Evolutionary conservation across 2,888 invertebrate species (phyloP), one percentile per base, ranked within the genome.

Genomic region (Agonopterix alstromeriana): DNA sequence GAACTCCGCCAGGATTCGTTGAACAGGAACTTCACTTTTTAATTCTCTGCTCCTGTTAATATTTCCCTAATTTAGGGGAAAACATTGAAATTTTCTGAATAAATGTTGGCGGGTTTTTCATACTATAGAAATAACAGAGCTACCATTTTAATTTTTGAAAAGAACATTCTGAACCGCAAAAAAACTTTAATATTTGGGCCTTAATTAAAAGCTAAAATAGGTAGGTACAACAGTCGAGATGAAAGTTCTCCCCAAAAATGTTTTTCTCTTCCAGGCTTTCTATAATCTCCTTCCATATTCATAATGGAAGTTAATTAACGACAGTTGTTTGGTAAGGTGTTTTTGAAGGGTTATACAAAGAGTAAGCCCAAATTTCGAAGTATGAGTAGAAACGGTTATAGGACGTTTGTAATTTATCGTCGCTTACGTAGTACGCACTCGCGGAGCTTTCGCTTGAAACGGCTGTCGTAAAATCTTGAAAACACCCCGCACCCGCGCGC

Each of bases 391-490:
- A 67, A 68, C 58, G 56, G 65, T 61, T 63, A 61, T 63, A 68
- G 57, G 44, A 54, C 61, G 59, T 70, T 70, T 68, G 67, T 69
- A 67, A 67, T 66, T 67, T 72, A 70, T 64, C 56, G 70, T 54
- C 65, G 65, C 68, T 70, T 70, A 67, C 57, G 63, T 60, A 70
- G 62, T 63, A 66, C 65, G 66, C 67, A 62, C 63, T 60, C 63
- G 64, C 63, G 55, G 61, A 62, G 63, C 61, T 67, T 63, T 60
- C 61, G 59, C 60, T 12, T 42, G 47, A 49, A 49, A 49, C 61
- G 58, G 61, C 60, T 63, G 58, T 64, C 71, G 65, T 73, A 67
- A 74, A 73, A 71, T 70, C 61, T 62, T 66, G 64, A 62, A 61
- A 65, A 61, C 58, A 57, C 61, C 63, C 61, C 57, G 59, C 63